Evolutionary conservation across 2,888 invertebrate species (phyloP).

Genomic region (Latheticus oryzae): DNA sequence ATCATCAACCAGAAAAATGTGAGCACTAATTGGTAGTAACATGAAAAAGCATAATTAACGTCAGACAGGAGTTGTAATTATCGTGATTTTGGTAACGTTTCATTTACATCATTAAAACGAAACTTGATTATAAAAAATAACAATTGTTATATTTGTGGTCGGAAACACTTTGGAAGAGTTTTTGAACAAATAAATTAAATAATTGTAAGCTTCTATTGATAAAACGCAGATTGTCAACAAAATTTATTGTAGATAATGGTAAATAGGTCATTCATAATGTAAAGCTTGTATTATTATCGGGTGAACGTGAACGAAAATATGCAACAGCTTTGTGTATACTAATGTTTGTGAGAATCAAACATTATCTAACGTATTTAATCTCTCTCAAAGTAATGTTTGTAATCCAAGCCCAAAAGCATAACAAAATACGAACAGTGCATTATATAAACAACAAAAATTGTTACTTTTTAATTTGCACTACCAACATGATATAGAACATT

Average conservation of each 20-base stretch:
- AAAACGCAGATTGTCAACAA: too few species aligned
- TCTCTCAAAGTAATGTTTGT: constrained; percentile 38
- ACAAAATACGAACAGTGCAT: constrained; percentile 18
- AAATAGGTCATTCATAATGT: constrained; percentile 28
- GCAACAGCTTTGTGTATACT: constrained; percentile 39
- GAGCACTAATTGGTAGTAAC: constrained; percentile 27
- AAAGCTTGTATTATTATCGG: constrained; percentile 7
- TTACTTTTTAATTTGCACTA: neutral
- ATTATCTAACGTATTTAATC: constrained; percentile 47
- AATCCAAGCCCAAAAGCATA: constrained; percentile 39
- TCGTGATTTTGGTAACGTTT: constrained; percentile 28
- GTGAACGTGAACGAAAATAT: constrained; percentile 30
- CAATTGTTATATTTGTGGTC: too few species aligned
- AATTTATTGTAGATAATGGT: constrained; percentile 3
- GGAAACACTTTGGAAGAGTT: too few species aligned
- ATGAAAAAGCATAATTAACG: constrained; percentile 30
- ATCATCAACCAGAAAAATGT: constrained; percentile 18
- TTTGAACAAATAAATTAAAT: too few species aligned
- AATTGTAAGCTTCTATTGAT: too few species aligned
- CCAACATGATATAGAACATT: neutral
- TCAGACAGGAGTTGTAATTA: constrained; percentile 31
- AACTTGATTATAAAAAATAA: constrained; percentile 14
- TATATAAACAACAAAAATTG: constrained; percentile 5
- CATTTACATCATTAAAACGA: constrained; percentile 42
- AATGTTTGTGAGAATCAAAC: constrained; percentile 49